These are phyloP conservation scores for Chorisops tibialis DNA, from an alignment of 2,888 invertebrate genomes.

Conservation along the genomic window DNA sequence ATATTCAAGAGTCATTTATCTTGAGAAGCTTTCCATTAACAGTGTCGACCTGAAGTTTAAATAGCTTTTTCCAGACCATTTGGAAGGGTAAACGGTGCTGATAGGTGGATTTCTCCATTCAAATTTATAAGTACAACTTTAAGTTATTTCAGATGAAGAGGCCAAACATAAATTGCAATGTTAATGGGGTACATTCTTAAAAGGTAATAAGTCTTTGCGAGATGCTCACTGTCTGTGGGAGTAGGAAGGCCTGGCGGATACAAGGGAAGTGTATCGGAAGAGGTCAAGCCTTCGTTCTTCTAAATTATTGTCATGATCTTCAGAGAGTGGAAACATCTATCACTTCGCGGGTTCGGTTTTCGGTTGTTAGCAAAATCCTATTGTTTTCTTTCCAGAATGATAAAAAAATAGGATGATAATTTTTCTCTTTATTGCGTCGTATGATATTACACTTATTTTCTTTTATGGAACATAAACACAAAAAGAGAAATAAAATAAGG, in stretches of 20 bases:
- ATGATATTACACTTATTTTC: too few relatives aligned
- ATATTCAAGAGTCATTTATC: constrained; percentile 31
- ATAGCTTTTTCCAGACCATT: constrained; percentile 34
- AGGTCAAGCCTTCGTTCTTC: constrained; percentile 19
- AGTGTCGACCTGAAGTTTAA: constrained; percentile 30
- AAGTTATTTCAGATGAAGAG: constrained; percentile 27
- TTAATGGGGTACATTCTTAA: constrained; percentile 27
- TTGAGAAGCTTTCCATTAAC: constrained; percentile 31
- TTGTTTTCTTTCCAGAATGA: too few relatives aligned
- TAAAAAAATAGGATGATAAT: too few relatives aligned
- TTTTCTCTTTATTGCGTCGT: too few relatives aligned
- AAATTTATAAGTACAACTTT: constrained; percentile 28
- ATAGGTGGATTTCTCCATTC: constrained; percentile 30
- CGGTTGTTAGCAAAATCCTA: too few relatives aligned
- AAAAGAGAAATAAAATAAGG: too few relatives aligned
- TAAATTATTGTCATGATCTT: background rate
- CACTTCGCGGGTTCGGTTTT: too few relatives aligned
- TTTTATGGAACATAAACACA: too few relatives aligned
- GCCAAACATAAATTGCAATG: constrained; percentile 25
- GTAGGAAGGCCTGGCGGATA: constrained; percentile 2
- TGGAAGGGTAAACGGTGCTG: constrained; percentile 32
- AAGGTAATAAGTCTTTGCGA: constrained; percentile 25
- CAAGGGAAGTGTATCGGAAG: constrained; percentile 11
- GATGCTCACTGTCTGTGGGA: constrained; percentile 17
- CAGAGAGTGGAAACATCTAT: too few relatives aligned